These are phyloP conservation scores for Eumerus sabulonum DNA, from an alignment of 2,888 invertebrate species.

Conservation along the genomic window DNA sequence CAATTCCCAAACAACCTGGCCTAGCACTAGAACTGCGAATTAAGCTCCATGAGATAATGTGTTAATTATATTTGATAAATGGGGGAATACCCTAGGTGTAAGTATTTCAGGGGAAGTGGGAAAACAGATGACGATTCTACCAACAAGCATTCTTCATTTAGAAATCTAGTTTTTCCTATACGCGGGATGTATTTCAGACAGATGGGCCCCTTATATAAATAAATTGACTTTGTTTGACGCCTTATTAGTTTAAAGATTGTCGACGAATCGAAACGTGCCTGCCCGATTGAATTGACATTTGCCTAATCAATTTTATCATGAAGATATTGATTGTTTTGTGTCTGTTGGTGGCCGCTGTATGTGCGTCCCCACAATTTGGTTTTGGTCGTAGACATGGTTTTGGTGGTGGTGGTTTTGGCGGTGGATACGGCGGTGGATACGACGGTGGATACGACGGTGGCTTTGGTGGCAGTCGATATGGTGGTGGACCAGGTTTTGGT, in stretches of 20 bases:
- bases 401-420: slow-evolving; percentile 9
- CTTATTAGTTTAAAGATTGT: slow-evolving; percentile 37
- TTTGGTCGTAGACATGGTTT: slow-evolving; percentile 17
- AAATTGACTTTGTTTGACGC: slow-evolving; percentile 9
- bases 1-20: too few species aligned
- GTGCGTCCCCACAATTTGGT: slow-evolving; percentile 44
- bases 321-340: slow-evolving; percentile 47
- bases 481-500: slow-evolving; percentile 23
- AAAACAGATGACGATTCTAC: slow-evolving; percentile 18
- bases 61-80: too few species aligned
- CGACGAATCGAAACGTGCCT: neutral
- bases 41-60: too few species aligned
- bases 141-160: slow-evolving; percentile 12
- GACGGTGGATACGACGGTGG: slow-evolving; percentile 25
- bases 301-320: slow-evolving; percentile 25
- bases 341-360: slow-evolving; percentile 41
- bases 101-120: slow-evolving; percentile 13
- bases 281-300: too few species aligned
- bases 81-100: slow-evolving; percentile 43
- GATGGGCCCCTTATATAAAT: slow-evolving; percentile 53
- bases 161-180: slow-evolving; percentile 43
- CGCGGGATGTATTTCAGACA: neutral
- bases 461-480: slow-evolving; percentile 11
- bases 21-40: too few species aligned
- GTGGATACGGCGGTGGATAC: slow-evolving; percentile 13